These are phyloP conservation scores for Hipposideros larvatus DNA, from an alignment of 2,797 vertebrate species.

Conservation along the genomic window DNA sequence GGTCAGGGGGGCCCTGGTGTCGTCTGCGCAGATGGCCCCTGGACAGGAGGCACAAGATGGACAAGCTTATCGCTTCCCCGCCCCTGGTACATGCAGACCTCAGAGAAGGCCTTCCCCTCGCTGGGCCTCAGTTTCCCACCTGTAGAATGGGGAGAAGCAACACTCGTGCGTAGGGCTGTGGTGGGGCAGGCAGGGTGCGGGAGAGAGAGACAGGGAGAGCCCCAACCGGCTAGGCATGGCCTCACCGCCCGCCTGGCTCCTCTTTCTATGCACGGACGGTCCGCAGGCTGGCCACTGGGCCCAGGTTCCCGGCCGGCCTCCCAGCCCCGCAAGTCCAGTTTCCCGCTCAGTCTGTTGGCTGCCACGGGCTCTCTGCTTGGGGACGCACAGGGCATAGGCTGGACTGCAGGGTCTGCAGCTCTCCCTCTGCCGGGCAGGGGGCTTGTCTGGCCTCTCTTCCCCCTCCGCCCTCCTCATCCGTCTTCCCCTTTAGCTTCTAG, in stretches of 20 bases:
- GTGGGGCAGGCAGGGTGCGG: neutral
- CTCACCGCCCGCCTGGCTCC: neutral
- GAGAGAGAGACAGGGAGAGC: neutral
- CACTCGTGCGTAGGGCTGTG: accelerated
- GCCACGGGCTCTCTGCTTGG: neutral
- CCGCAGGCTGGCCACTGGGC: neutral
- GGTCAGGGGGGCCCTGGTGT: neutral
- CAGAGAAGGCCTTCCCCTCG: neutral
- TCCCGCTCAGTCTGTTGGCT: neutral
- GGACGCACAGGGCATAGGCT: neutral
- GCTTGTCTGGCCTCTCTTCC: neutral
- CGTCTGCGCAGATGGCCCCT: neutral
- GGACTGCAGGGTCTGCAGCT: accelerated
- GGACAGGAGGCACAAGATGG: neutral
- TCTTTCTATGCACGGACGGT: neutral
- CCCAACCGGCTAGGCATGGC: neutral
- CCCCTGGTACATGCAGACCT: too few relatives aligned
- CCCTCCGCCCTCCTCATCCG: neutral
- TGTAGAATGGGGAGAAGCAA: neutral
- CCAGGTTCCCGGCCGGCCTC: neutral
- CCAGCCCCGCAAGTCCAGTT: neutral
- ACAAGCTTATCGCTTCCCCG: neutral
- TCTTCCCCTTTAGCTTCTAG: neutral
- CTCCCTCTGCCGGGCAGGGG: neutral
- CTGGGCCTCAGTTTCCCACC: neutral